phyloP scores from a whole-genome alignment of 1,140 invertebrate species.

The Drosophila miranda region DNA sequence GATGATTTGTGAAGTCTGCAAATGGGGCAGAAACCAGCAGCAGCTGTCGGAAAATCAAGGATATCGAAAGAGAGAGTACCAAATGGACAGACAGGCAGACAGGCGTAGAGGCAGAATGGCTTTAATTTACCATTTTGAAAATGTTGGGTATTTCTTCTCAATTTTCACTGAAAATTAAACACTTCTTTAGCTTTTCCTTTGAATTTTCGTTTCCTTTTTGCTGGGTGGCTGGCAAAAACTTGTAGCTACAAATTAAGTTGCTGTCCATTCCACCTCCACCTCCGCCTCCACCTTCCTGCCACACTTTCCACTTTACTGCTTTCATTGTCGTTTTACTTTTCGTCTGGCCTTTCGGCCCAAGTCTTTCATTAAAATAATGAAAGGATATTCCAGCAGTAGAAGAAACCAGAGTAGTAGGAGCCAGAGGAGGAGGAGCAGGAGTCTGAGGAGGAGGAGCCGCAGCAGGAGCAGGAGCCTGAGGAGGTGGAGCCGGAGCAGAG shows the following conservation, averaged over 20 bases:
- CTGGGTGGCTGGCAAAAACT: not conserved
- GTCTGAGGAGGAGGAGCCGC: not conserved
- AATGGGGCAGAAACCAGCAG: slow-evolving; percentile 18
- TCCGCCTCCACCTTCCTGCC: not conserved
- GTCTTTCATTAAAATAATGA: slow-evolving; percentile 74
- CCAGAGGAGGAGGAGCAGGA: slow-evolving; percentile 3
- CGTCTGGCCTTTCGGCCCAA: slow-evolving; percentile 17
- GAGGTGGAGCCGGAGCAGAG: no score
- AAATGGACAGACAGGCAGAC: no score
- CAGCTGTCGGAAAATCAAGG: slow-evolving; percentile 26
- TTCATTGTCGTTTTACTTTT: slow-evolving; percentile 10
- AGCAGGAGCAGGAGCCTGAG: slow-evolving; percentile 6
- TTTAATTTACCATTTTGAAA: slow-evolving; percentile 11
- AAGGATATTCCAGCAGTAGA: slow-evolving; percentile 49
- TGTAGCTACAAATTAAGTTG: slow-evolving; percentile 61
- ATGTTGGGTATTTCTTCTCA: slow-evolving; percentile 13
- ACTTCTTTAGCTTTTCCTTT: not conserved
- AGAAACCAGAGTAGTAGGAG: slow-evolving; percentile 1
- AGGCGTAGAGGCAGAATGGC: slow-evolving; percentile 6
- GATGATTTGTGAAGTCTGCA: slow-evolving; percentile 46
- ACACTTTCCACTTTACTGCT: no score
- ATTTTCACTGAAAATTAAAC: slow-evolving; percentile 34
- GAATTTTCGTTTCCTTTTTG: not conserved
- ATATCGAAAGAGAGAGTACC: slow-evolving; percentile 2
- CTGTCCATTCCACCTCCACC: slow-evolving; percentile 15